Evolutionary conservation across 2,797 vertebrate species (phyloP).

Genomic region (Coranthus polyacanthus): DNA sequence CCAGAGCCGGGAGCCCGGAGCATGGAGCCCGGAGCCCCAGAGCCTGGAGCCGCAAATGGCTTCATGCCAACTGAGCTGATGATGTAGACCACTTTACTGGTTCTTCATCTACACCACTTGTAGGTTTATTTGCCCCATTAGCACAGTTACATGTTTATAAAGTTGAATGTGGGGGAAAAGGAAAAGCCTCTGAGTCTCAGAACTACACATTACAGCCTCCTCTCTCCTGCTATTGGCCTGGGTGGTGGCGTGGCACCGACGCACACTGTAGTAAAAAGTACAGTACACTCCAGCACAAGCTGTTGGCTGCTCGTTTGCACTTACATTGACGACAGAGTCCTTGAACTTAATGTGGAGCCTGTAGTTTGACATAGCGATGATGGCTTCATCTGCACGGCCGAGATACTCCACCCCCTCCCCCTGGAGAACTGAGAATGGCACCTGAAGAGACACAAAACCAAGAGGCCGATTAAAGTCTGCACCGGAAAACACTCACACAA

Average conservation of each 20-base stretch:
- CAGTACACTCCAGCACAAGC: not conserved
- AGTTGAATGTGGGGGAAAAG: constrained; percentile 30
- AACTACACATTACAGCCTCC: constrained; percentile 30
- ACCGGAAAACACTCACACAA: constrained; percentile 10
- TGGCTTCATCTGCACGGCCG: constrained; percentile 92
- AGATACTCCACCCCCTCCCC: constrained; percentile 98
- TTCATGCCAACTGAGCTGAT: constrained; percentile 22
- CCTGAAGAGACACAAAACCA: constrained; percentile 80
- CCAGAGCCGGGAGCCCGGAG: too few species aligned
- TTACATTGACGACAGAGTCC: constrained; percentile 98
- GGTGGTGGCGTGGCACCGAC: constrained; percentile 19
- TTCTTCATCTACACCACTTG: constrained; percentile 9
- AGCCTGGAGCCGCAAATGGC: too few species aligned
- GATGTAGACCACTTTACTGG: constrained; percentile 28
- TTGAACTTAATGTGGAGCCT: constrained; percentile 99
- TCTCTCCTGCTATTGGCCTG: constrained; percentile 38
- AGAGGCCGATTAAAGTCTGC: not conserved
- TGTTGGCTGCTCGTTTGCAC: constrained; percentile 50
- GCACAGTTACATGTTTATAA: constrained; percentile 50
- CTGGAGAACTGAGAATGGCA: constrained; percentile 96
- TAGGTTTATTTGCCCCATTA: constrained; percentile 43
- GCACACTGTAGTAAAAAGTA: not conserved
- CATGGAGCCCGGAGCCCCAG: too few species aligned
- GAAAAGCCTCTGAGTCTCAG: constrained; percentile 36
- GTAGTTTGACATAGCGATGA: constrained; percentile 99